Conservation (phyloP, 2,113 vertebrate genomes). For the Melanerpes aurifrons region DNA sequence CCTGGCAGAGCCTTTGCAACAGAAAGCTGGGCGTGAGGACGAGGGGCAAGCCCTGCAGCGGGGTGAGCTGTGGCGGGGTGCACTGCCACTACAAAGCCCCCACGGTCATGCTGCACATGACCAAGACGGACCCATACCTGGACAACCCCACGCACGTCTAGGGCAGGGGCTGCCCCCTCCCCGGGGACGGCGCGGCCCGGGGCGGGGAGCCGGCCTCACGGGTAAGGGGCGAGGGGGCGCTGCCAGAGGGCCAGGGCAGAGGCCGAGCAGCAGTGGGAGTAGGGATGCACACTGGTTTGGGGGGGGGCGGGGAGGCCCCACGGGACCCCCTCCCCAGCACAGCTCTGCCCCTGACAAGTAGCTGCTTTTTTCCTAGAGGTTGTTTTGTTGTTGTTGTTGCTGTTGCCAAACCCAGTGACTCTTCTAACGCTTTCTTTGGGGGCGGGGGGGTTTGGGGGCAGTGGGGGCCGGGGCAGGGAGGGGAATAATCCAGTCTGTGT, state of each 20-base stretch:
- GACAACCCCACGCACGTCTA: slow-evolving; percentile 93
- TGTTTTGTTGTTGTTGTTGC: slow-evolving; percentile 41
- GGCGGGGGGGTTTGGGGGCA: not conserved
- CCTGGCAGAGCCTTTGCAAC: slow-evolving; percentile 95
- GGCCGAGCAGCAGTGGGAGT: not conserved
- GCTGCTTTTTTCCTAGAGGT: slow-evolving; percentile 28
- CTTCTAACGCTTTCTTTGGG: slow-evolving; percentile 24
- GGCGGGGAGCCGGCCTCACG: not conserved
- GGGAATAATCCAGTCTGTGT: slow-evolving; percentile 50
- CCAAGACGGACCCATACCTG: slow-evolving; percentile 91
- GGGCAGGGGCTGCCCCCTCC: not conserved
- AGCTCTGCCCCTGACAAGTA: not conserved
- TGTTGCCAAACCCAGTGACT: slow-evolving; percentile 55
- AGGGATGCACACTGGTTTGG: not conserved
- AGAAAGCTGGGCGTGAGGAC: slow-evolving; percentile 88
- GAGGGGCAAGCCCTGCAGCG: slow-evolving; percentile 87
- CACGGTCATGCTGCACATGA: slow-evolving; percentile 89
- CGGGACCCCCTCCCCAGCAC: not conserved
- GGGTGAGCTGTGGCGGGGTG: slow-evolving; percentile 84
- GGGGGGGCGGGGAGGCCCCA: not conserved
- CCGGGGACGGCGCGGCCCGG: not conserved
- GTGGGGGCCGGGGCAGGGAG: not conserved
- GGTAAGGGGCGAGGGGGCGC: slow-evolving; percentile 6
- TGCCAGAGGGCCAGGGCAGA: not conserved
- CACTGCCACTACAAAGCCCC: slow-evolving; percentile 95